Evolutionary conservation across 1,140 invertebrate species (phyloP).

Genomic region (Leucophenga varia): DNA sequence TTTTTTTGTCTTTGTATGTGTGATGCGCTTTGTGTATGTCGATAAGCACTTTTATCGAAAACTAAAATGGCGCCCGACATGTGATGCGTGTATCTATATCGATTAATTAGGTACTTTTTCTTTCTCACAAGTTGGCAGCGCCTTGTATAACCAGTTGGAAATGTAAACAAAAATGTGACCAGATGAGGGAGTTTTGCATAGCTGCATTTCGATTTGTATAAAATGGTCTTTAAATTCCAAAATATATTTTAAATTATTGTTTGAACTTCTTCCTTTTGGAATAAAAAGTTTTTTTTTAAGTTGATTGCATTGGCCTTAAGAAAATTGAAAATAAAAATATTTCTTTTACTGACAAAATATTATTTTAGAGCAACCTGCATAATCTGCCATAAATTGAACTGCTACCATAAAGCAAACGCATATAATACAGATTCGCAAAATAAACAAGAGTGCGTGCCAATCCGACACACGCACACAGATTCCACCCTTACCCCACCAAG

Average conservation of each 20-base stretch:
- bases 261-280: too few species aligned
- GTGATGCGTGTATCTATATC: constrained; percentile 23
- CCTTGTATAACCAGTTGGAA: too few species aligned
- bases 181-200: too few species aligned
- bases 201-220: too few species aligned
- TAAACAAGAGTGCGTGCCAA: constrained; percentile 28
- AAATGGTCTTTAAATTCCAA: too few species aligned
- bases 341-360: constrained; percentile 9
- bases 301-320: not conserved
- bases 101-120: constrained; percentile 16
- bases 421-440: constrained; percentile 26
- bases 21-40: constrained; percentile 35
- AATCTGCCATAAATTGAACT: constrained; percentile 14
- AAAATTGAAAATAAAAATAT: not conserved
- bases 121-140: constrained; percentile 17
- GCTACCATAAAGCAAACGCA: not conserved
- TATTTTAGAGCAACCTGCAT: constrained; percentile 9
- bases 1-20: constrained; percentile 32
- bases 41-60: constrained; percentile 20
- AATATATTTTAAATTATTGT: too few species aligned
- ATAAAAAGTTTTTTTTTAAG: not conserved
- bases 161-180: too few species aligned
- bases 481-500: not conserved
- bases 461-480: not conserved
- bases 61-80: constrained; percentile 26